phyloP scores from a whole-genome alignment of 2,113 vertebrate genomes.

The Eudyptes chrysolophus region DNA sequence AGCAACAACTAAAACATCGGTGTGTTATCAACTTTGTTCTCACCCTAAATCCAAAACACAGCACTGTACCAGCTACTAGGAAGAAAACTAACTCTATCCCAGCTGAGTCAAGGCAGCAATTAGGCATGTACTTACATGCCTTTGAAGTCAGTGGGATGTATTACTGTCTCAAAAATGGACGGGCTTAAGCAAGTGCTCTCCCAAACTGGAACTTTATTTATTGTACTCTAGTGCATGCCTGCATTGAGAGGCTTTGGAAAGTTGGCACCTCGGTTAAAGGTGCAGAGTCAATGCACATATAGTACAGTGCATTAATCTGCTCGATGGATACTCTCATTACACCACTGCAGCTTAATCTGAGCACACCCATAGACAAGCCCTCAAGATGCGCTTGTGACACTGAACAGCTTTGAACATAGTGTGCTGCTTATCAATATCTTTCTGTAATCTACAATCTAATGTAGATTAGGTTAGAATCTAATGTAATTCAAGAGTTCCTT shows the following conservation, averaged over 20 bases:
- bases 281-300: neutral
- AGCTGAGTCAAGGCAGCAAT: neutral
- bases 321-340: neutral
- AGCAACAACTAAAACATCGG: too few relatives aligned
- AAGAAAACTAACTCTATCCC: too few relatives aligned
- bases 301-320: neutral
- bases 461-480: neutral
- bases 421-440: neutral
- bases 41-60: too few relatives aligned
- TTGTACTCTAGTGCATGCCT: neutral
- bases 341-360: neutral
- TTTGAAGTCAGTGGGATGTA: neutral
- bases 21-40: too few relatives aligned
- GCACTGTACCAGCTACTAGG: too few relatives aligned
- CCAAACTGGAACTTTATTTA: neutral
- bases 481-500: neutral
- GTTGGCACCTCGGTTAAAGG: rapidly evolving
- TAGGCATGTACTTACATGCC: neutral
- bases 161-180: neutral
- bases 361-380: neutral
- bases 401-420: neutral
- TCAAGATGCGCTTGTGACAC: neutral
- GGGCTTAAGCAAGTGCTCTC: neutral
- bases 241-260: neutral
- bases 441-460: neutral